Conservation (phyloP, 2,797 vertebrate species). For the Leptodactylus fallax region DNA sequence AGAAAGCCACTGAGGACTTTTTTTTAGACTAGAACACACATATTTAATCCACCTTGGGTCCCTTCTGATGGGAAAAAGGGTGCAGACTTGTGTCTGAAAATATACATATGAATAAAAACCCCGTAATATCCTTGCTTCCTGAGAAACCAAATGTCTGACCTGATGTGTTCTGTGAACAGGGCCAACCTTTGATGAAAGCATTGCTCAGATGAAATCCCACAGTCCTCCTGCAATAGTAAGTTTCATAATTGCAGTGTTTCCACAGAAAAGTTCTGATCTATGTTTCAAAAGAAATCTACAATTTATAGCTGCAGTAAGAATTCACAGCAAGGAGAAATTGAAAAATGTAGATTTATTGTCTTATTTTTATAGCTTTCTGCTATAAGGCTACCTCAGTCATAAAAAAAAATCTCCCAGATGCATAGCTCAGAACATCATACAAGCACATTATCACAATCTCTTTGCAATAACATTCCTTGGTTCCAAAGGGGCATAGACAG, state of each 20-base stretch:
- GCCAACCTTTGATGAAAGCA: slow-evolving; percentile 40
- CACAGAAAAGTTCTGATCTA: slow-evolving; percentile 26
- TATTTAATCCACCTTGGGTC: not conserved
- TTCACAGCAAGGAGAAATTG: slow-evolving; percentile 62
- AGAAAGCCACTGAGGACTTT: not conserved
- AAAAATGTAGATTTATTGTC: slow-evolving; percentile 62
- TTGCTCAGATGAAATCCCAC: slow-evolving; percentile 49
- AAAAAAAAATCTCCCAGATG: slow-evolving; percentile 65
- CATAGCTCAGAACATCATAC: slow-evolving; percentile 63
- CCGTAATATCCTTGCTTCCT: not conserved
- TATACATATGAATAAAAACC: not conserved
- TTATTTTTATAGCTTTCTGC: slow-evolving; percentile 63
- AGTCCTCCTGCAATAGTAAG: slow-evolving; percentile 58
- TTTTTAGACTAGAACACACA: not conserved
- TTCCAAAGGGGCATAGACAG: slow-evolving; percentile 47
- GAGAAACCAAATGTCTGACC: not conserved
- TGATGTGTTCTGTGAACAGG: slow-evolving; percentile 45
- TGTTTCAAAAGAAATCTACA: slow-evolving; percentile 37
- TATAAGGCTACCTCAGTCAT: slow-evolving; percentile 58
- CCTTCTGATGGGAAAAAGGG: not conserved
- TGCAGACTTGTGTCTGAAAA: not conserved
- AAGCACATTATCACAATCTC: slow-evolving; percentile 63
- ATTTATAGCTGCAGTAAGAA: slow-evolving; percentile 56
- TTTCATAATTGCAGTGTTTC: slow-evolving; percentile 46
- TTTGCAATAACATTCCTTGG: slow-evolving; percentile 52